phyloP scores from a whole-genome alignment of 2,888 invertebrate species.

The Lasius fuliginosus region DNA sequence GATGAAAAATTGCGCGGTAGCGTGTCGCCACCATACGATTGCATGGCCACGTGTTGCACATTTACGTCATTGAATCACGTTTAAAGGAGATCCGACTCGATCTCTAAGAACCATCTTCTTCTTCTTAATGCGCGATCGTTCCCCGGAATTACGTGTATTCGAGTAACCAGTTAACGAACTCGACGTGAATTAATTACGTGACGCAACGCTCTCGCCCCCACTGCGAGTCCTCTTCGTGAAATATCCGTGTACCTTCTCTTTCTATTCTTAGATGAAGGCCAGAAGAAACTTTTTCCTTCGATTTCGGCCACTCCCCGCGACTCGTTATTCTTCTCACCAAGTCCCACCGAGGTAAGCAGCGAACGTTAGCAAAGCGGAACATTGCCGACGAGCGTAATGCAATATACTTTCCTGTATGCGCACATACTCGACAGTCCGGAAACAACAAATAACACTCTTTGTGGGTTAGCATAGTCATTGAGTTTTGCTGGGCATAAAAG shows the following conservation, averaged over 20 bases:
- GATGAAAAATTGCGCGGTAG: neutral
- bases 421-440: slow-evolving; percentile 1
- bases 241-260: slow-evolving; percentile 19
- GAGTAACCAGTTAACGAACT: slow-evolving; percentile 81
- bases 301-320: neutral
- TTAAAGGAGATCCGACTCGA: neutral
- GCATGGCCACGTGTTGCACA: neutral
- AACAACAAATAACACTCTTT: slow-evolving; percentile 30
- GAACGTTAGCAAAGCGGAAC: neutral
- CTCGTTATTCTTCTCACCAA: slow-evolving; percentile 13
- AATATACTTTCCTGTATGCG: slow-evolving; percentile 12
- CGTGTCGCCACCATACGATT: neutral
- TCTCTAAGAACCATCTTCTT: slow-evolving; percentile 25
- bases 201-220: slow-evolving; percentile 78
- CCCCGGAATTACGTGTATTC: slow-evolving; percentile 75
- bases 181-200: slow-evolving; percentile 83
- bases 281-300: neutral
- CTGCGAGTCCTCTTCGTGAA: slow-evolving; percentile 33
- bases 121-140: slow-evolving; percentile 64
- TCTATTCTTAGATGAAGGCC: neutral
- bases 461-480: neutral
- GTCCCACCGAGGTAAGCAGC: neutral
- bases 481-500: slow-evolving; percentile 25
- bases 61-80: slow-evolving; percentile 18
- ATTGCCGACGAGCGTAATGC: neutral